Percentiles rank a stretch among this genome's conserved stretches.
Evolutionary conservation across 1,140 invertebrate species (phyloP).

Genomic region (Hyphantria cunea): DNA sequence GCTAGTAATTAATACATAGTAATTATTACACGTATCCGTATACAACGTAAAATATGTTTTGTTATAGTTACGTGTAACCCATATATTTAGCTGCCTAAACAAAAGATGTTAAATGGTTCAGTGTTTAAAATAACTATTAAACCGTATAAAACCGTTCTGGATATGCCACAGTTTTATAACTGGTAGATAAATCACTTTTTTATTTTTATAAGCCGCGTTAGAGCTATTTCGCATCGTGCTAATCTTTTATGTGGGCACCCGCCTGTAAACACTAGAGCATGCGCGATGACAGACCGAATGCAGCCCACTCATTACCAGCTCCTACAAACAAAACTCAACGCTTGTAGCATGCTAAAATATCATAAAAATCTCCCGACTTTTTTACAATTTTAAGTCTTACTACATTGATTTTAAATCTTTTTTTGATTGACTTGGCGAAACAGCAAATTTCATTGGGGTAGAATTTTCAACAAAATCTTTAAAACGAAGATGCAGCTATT

Average conservation of each 20-base stretch:
- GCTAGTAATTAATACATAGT: too few species aligned
- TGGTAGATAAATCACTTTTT: constrained; percentile 34
- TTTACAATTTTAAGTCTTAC: constrained; percentile 49
- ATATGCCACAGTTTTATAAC: constrained; percentile 28
- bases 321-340: constrained; percentile 58
- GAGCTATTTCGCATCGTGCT: constrained; percentile 33
- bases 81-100: too few species aligned
- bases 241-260: constrained; percentile 53
- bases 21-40: too few species aligned
- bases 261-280: constrained; percentile 62
- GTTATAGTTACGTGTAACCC: too few species aligned
- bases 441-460: constrained; percentile 51
- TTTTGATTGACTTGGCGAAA: constrained; percentile 23
- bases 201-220: constrained; percentile 41
- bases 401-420: constrained; percentile 10
- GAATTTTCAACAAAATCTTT: constrained; percentile 68
- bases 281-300: constrained; percentile 62
- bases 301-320: constrained; percentile 71
- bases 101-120: not conserved
- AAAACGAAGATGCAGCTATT: constrained; percentile 73
- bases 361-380: constrained; percentile 58
- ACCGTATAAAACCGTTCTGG: constrained; percentile 29
- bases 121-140: constrained; percentile 25
- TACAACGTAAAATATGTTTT: too few species aligned
- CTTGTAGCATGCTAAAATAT: constrained; percentile 59